Base-by-base conservation (phyloP, 2,113 vertebrate species). In the Corynorhinus townsendii region DNA sequence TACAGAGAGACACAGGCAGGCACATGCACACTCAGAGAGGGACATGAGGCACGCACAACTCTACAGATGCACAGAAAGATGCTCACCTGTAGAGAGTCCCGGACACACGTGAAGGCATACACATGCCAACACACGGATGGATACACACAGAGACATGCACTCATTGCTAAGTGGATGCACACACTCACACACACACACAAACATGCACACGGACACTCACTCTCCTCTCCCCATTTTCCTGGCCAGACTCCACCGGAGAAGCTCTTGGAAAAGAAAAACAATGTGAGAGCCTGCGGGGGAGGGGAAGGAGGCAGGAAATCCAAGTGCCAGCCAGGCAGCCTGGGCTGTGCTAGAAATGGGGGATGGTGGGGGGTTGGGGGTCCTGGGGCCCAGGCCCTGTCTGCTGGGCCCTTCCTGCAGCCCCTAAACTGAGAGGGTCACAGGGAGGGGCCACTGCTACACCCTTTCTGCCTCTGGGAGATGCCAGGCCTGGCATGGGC, bases 221-320 rank as follows among this genome's bases (percentile, higher is more conserved):
- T 33, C 73, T 83, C 71, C 68, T 87, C 47, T 49, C 82, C 73
- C 69, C n/a, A 43, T 24, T 90, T 95, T 97, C 96, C 93, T 93
- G 96, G 96, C 90, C 86, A 26, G 59, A 69, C 94, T 93, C 96
- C 96, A 96, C 16, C 5, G 71, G 91, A 96, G 86, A 91, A 88
- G 79, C 68, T 95, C 93, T 97, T 79, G 81, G 96, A 95, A 95
- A 97, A 96, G 88, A 86, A 91, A 96, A 98, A 85, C 80, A 96
- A 96, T 88, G 80, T 3, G 59, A 90, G 80, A 38, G 89, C 54
- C 54, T 49, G 56, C 0, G 15, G 76, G 62, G 80, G 40, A 38
- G 45, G 88, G 81, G 73, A 54, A 28, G 30, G 66, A 38, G 76
- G 56, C 94, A 92, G 93, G 94, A 98, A 96, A 96, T 91, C 49